These are phyloP conservation scores for Hydrochoerus hydrochaeris DNA, from an alignment of 2,113 vertebrate genomes.

Conservation along the genomic window DNA sequence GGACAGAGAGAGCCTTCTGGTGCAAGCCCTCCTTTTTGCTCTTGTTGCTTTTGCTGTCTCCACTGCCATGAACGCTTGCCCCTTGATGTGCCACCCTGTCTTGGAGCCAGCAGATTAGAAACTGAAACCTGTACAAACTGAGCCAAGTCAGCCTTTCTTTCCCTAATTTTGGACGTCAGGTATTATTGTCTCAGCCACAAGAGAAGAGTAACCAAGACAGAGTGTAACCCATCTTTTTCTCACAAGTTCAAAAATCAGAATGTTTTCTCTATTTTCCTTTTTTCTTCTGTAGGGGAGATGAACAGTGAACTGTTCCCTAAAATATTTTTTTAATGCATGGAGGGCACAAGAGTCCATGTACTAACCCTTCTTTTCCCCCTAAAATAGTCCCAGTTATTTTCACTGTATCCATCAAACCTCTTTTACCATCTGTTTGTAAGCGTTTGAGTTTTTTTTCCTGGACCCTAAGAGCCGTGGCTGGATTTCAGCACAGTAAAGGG, in stretches of 20 bases:
- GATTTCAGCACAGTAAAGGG: background rate
- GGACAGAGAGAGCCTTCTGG: no score
- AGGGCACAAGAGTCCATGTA: background rate
- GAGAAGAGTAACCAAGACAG: background rate
- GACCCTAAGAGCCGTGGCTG: background rate
- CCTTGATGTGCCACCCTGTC: background rate
- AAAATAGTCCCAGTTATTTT: background rate
- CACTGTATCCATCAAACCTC: background rate
- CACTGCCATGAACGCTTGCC: no score
- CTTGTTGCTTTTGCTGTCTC: background rate
- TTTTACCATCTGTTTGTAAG: background rate
- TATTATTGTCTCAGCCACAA: no score
- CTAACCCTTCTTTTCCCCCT: background rate
- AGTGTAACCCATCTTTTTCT: conserved; percentile 13
- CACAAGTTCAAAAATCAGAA: conserved; percentile 18
- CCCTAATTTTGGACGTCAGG: background rate
- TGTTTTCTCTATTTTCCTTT: background rate
- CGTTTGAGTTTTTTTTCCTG: conserved; percentile 29
- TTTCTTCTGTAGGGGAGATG: background rate
- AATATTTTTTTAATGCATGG: background rate
- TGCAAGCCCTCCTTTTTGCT: no score
- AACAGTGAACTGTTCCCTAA: background rate
- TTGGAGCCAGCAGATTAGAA: background rate
- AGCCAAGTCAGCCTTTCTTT: background rate
- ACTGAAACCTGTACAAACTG: background rate